Conservation (phyloP, 1,140 invertebrate genomes). For the Streblospio benedicti region DNA sequence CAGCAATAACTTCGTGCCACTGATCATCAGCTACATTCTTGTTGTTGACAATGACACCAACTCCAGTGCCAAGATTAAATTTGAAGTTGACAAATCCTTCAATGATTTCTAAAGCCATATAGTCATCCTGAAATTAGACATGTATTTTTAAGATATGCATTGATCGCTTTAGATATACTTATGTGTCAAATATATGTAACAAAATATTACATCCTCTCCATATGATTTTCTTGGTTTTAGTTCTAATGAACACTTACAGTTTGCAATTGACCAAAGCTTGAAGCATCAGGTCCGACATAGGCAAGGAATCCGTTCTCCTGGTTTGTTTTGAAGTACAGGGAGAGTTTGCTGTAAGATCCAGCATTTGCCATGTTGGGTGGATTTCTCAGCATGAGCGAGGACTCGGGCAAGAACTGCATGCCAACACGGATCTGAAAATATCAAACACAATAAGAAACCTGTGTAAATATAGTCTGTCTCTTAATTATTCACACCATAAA, state of each 20-base stretch:
- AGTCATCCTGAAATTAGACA: slow-evolving; percentile 70
- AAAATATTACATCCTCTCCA: too few relatives aligned
- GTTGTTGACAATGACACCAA: slow-evolving; percentile 59
- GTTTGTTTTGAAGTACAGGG: slow-evolving; percentile 71
- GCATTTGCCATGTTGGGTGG: slow-evolving; percentile 71
- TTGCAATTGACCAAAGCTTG: too few relatives aligned
- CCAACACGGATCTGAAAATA: slow-evolving; percentile 59
- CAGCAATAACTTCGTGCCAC: slow-evolving; percentile 84
- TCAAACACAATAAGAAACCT: background rate
- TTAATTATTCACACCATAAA: background rate
- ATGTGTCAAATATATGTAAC: too few relatives aligned
- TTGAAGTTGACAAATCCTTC: slow-evolving; percentile 77
- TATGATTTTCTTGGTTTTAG: too few relatives aligned
- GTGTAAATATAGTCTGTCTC: background rate
- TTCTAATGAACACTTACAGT: too few relatives aligned
- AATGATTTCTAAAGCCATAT: slow-evolving; percentile 81
- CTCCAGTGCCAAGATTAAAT: slow-evolving; percentile 79
- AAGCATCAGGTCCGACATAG: slow-evolving; percentile 65
- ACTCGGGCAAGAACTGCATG: slow-evolving; percentile 72
- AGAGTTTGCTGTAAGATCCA: slow-evolving; percentile 75
- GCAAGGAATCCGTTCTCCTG: slow-evolving; percentile 72
- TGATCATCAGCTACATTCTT: slow-evolving; percentile 55
- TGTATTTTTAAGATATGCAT: too few relatives aligned
- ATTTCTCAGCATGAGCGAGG: slow-evolving; percentile 73
- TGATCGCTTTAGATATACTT: background rate